A percentile compares a stretch with the other conserved stretches of the same genome.
These are phyloP conservation scores for Drosophila anomalata DNA, from an alignment of 2,888 invertebrate genomes.

Conservation along the genomic window DNA sequence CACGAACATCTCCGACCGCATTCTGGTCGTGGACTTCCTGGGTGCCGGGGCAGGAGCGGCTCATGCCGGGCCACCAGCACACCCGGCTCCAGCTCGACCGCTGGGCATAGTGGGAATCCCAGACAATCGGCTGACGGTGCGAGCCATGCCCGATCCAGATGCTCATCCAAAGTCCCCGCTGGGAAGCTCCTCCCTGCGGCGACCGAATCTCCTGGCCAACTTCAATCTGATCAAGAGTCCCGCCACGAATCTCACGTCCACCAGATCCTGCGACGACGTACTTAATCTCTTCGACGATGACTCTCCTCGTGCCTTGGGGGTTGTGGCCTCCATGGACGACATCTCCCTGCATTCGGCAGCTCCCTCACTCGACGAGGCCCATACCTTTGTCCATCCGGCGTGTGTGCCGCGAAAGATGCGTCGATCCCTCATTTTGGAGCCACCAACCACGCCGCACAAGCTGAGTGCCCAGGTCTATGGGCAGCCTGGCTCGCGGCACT, in stretches of 20 bases:
- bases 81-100: slow-evolving; percentile 68
- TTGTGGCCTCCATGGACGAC: slow-evolving; percentile 85
- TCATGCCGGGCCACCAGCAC: slow-evolving; percentile 22
- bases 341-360: slow-evolving; percentile 85
- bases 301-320: slow-evolving; percentile 38
- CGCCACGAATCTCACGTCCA: slow-evolving; percentile 79
- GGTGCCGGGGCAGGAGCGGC: slow-evolving; percentile 48
- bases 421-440: slow-evolving; percentile 53
- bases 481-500: slow-evolving; percentile 65
- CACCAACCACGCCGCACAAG: slow-evolving; percentile 81
- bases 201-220: slow-evolving; percentile 82
- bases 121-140: slow-evolving; percentile 86
- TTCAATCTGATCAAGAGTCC: slow-evolving; percentile 85
- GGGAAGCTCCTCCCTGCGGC: slow-evolving; percentile 50
- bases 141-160: slow-evolving; percentile 88
- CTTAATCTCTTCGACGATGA: slow-evolving; percentile 83
- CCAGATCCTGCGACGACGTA: slow-evolving; percentile 86
- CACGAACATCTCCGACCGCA: slow-evolving; percentile 92
- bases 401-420: slow-evolving; percentile 62
- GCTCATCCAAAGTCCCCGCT: slow-evolving; percentile 67
- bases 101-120: slow-evolving; percentile 80
- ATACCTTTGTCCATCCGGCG: slow-evolving; percentile 70
- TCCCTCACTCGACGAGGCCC: slow-evolving; percentile 61
- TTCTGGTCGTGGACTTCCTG: slow-evolving; percentile 89
- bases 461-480: slow-evolving; percentile 88